These are phyloP conservation scores for Camptogramma bilineatum DNA, from an alignment of 2,888 invertebrate species.

Conservation along the genomic window DNA sequence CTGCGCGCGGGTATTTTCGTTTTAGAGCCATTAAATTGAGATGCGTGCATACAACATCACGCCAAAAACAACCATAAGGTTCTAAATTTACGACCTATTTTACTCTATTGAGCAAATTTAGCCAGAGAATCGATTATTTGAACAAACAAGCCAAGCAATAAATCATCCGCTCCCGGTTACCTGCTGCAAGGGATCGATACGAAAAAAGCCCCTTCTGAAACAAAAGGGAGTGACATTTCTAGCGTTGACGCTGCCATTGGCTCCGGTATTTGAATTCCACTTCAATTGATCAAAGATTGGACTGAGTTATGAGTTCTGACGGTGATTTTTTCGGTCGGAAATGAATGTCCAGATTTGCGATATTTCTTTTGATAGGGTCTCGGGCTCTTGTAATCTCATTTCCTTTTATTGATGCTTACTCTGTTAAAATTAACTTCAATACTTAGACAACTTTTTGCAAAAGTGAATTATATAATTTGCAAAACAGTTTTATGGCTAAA, in stretches of 20 bases:
- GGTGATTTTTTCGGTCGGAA: constrained; percentile 40
- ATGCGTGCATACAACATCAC: constrained; percentile 53
- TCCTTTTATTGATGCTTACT: constrained; percentile 26
- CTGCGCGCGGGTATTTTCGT: constrained; percentile 71
- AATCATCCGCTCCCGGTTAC: constrained; percentile 82
- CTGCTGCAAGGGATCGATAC: constrained; percentile 80
- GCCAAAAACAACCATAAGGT: constrained; percentile 51
- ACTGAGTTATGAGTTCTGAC: constrained; percentile 42
- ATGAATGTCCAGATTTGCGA: constrained; percentile 41
- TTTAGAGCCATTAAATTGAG: constrained; percentile 72
- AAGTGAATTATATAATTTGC: not conserved
- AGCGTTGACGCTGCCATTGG: constrained; percentile 51
- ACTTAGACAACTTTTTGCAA: not conserved
- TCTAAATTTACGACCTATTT: constrained; percentile 51
- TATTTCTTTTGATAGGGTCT: constrained; percentile 26
- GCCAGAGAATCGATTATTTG: constrained; percentile 80
- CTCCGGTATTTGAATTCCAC: constrained; percentile 48
- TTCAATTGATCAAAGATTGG: constrained; percentile 50
- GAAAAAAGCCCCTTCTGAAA: constrained; percentile 74
- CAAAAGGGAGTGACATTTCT: constrained; percentile 79
- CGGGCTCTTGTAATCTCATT: constrained; percentile 34
- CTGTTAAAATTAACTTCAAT: not conserved
- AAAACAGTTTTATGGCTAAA: constrained; percentile 22
- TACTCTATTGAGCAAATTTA: constrained; percentile 51
- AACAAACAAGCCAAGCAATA: constrained; percentile 81